Evolutionary conservation across 2,888 invertebrate species (phyloP).

Genomic region (Drosophila testacea): DNA sequence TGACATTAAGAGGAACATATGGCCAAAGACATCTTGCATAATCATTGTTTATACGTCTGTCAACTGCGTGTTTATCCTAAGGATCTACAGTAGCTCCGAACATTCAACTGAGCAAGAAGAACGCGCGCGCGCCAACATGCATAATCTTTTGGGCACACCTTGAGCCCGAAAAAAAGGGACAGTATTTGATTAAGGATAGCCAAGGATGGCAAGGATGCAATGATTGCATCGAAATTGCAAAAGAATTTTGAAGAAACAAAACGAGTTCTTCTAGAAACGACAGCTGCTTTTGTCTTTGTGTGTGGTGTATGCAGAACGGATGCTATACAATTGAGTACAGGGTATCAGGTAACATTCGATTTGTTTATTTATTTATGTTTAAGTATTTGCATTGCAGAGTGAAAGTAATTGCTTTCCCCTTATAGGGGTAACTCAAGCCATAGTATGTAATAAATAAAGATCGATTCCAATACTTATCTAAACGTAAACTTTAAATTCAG

Average conservation of each 20-base stretch:
- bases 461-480: neutral
- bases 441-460: neutral
- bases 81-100: constrained; percentile 45
- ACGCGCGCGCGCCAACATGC: constrained; percentile 62
- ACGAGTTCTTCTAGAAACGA: constrained; percentile 40
- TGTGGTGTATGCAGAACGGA: constrained; percentile 59
- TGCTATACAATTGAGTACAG: constrained; percentile 22
- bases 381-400: constrained; percentile 55
- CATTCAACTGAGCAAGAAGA: neutral
- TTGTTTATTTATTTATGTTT: constrained; percentile 48
- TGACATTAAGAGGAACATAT: constrained; percentile 38
- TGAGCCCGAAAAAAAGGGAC: constrained; percentile 47
- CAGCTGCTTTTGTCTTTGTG: constrained; percentile 47
- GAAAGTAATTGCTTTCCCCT: constrained; percentile 54
- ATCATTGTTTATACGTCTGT: constrained; percentile 49
- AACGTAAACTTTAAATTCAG: neutral
- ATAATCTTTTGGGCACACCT: constrained; percentile 70
- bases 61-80: constrained; percentile 33
- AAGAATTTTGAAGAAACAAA: constrained; percentile 47
- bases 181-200: constrained; percentile 55
- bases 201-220: constrained; percentile 29
- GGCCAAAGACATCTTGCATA: constrained; percentile 61
- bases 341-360: constrained; percentile 59
- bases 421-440: neutral
- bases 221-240: constrained; percentile 68